phyloP scores from a whole-genome alignment of 2,113 vertebrate species.

The Lutjanus erythropterus region DNA sequence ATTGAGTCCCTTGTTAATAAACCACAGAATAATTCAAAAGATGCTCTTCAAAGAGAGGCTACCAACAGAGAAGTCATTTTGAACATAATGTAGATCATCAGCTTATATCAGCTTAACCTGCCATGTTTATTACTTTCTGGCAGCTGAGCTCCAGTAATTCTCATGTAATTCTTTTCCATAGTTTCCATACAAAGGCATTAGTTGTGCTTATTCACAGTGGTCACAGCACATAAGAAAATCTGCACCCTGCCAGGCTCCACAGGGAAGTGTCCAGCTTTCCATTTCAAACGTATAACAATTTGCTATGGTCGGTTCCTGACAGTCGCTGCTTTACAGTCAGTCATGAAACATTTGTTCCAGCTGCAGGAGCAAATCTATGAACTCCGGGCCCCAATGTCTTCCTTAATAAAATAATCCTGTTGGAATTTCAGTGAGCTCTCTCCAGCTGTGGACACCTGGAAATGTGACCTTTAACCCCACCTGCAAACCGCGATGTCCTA shows the following conservation, averaged over 20 bases:
- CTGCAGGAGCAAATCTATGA: conserved; percentile 51
- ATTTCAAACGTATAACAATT: conserved; percentile 54
- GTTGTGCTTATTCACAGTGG: conserved; percentile 32
- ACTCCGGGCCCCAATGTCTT: conserved; percentile 32
- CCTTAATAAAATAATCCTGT: conserved; percentile 77
- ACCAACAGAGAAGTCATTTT: neutral
- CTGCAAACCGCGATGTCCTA: conserved; percentile 41
- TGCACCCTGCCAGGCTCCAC: conserved; percentile 47
- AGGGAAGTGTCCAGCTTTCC: conserved; percentile 57
- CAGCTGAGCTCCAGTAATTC: conserved; percentile 37
- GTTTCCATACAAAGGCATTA: conserved; percentile 34
- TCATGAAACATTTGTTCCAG: conserved; percentile 59
- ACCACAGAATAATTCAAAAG: neutral
- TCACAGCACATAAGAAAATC: conserved; percentile 43
- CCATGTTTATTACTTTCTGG: conserved; percentile 39
- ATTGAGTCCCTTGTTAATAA: neutral
- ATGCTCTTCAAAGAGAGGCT: conserved; percentile 1
- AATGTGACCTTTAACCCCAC: conserved; percentile 68
- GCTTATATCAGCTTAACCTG: conserved; percentile 17
- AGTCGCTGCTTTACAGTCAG: conserved; percentile 31
- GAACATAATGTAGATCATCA: conserved; percentile 8
- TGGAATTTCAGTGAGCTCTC: conserved; percentile 72
- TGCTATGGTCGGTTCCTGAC: conserved; percentile 15
- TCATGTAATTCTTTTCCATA: conserved; percentile 34
- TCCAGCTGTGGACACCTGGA: conserved; percentile 76